A percentile compares a stretch with the other conserved stretches of the same genome.
These are phyloP conservation scores for Diplolepis rosae DNA, from an alignment of 2,888 invertebrate species.

Conservation along the genomic window DNA sequence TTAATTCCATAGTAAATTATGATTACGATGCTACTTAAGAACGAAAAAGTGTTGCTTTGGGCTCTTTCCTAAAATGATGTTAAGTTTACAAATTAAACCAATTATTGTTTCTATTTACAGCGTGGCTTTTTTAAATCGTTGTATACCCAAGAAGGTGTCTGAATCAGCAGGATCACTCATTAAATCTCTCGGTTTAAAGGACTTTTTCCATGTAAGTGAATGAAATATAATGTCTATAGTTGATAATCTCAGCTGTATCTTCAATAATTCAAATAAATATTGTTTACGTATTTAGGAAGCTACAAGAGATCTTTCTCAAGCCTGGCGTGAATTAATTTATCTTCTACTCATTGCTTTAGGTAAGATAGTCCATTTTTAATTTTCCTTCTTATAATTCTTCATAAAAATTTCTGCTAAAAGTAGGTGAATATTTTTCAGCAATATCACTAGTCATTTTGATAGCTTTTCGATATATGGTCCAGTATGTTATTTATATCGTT, in stretches of 20 bases:
- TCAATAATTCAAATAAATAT: constrained; percentile 16
- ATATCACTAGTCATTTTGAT: constrained; percentile 76
- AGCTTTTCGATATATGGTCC: constrained; percentile 77
- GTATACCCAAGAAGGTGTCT: constrained; percentile 73
- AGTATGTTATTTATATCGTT: constrained; percentile 79
- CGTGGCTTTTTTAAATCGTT: constrained; percentile 75
- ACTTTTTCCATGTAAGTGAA: constrained; percentile 74
- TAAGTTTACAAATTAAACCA: no score
- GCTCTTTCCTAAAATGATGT: no score
- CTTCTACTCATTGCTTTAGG: constrained; percentile 78
- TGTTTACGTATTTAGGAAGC: constrained; percentile 75
- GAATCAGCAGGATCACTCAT: constrained; percentile 73
- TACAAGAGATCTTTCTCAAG: constrained; percentile 77
- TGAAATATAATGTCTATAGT: no score
- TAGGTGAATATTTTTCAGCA: constrained; percentile 70
- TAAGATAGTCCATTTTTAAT: constrained; percentile 57
- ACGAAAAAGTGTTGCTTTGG: no score
- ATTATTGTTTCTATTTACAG: no score
- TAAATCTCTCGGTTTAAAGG: constrained; percentile 74
- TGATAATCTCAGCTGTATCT: constrained; percentile 17
- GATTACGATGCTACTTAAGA: no score
- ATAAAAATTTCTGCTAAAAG: not conserved
- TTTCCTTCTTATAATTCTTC: not conserved
- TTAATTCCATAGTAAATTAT: no score
- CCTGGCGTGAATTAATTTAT: constrained; percentile 78